A percentile compares a stretch with the other conserved stretches of the same genome.
Conservation (phyloP, 1,140 invertebrate genomes). For the Drosophila rhopaloa region DNA sequence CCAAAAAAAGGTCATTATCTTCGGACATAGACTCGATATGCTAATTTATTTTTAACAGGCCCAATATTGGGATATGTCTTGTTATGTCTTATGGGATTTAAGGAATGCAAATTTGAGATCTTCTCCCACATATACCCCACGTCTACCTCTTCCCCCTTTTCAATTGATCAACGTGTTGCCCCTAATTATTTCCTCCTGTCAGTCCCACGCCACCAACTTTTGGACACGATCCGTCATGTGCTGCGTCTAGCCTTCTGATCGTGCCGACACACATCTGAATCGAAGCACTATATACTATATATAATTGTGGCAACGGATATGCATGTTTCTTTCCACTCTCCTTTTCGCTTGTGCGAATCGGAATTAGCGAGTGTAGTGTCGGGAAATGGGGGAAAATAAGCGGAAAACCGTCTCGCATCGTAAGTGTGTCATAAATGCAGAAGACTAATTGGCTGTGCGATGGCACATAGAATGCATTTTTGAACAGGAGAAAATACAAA, state of each 20-base stretch:
- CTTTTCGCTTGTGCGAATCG: slow-evolving; percentile 9
- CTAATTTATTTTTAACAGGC: neutral
- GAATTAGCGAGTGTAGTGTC: slow-evolving; percentile 61
- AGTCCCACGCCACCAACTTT: slow-evolving; percentile 19
- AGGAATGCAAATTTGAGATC: slow-evolving; percentile 1
- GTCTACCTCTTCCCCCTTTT: neutral
- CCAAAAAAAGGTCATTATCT: too few relatives aligned
- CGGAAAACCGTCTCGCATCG: slow-evolving; percentile 62
- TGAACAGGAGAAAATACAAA: neutral
- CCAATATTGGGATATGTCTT: neutral
- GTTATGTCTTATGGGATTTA: neutral
- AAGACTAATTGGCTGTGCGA: slow-evolving; percentile 62
- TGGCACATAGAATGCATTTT: slow-evolving; percentile 22
- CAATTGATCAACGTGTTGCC: slow-evolving; percentile 61
- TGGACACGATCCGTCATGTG: slow-evolving; percentile 58
- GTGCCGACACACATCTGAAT: slow-evolving; percentile 56
- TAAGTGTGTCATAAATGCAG: slow-evolving; percentile 71
- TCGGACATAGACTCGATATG: too few relatives aligned
- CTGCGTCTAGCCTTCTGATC: slow-evolving; percentile 64
- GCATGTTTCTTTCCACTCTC: slow-evolving; percentile 45
- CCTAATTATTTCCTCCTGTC: slow-evolving; percentile 80
- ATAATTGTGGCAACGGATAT: slow-evolving; percentile 68
- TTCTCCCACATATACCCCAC: neutral
- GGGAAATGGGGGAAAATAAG: slow-evolving; percentile 75
- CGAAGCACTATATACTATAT: slow-evolving; percentile 21